These are phyloP conservation scores for Chelon labrosus DNA, from an alignment of 2,797 vertebrate species.

Conservation along the genomic window DNA sequence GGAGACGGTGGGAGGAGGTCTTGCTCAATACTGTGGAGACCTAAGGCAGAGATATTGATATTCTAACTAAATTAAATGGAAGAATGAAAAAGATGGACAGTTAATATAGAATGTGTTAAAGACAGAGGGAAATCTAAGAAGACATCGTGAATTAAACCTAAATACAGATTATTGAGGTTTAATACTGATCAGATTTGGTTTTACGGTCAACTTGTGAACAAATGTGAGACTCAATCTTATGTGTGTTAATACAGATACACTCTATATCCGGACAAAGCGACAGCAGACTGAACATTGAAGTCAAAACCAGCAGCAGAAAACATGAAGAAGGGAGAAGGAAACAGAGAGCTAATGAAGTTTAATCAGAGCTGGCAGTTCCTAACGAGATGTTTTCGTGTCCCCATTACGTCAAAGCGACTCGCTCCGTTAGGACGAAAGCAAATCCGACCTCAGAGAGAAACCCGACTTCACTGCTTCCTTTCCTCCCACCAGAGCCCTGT, in stretches of 20 bases:
- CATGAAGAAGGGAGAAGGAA: constrained; percentile 1
- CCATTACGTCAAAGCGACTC: constrained; percentile 65
- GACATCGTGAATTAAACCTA: no score
- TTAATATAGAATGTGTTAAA: no score
- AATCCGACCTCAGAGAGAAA: constrained; percentile 37
- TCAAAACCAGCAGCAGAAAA: not conserved
- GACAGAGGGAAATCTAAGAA: no score
- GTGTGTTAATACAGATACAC: no score
- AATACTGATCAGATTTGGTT: not conserved
- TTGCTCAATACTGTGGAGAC: no score
- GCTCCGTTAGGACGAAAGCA: constrained; percentile 22
- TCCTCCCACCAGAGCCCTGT: not conserved
- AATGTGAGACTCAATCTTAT: not conserved
- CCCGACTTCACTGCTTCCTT: constrained; percentile 11
- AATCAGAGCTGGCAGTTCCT: constrained; percentile 58
- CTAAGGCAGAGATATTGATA: no score
- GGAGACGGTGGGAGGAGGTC: no score
- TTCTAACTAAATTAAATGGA: no score
- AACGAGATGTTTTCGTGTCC: constrained; percentile 66
- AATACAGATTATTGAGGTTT: not conserved
- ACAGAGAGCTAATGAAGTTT: constrained; percentile 52
- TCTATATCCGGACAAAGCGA: not conserved
- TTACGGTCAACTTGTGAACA: not conserved
- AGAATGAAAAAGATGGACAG: no score
- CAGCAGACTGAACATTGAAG: not conserved